Conservation (phyloP, 35 echinoderm and acorn worm genomes). For the Anneissia japonica region DNA sequence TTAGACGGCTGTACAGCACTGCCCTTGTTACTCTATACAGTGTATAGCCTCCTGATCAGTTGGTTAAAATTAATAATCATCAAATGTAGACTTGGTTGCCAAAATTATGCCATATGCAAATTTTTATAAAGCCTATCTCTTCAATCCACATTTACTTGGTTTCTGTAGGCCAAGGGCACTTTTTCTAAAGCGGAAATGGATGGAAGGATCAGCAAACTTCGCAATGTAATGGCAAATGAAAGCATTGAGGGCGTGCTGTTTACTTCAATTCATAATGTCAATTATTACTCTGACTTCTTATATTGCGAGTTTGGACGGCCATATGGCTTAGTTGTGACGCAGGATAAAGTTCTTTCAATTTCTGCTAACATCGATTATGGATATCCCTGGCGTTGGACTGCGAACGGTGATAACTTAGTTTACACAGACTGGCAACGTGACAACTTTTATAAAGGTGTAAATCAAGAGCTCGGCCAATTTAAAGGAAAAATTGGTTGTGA, state of each 20-base stretch:
- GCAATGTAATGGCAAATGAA: slow-evolving; percentile 26
- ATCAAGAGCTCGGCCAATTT: neutral
- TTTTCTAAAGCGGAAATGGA: slow-evolving; percentile 50
- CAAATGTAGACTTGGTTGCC: too few relatives aligned
- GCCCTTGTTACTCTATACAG: too few relatives aligned
- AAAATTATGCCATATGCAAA: too few relatives aligned
- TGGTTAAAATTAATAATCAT: too few relatives aligned
- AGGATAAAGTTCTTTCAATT: slow-evolving; percentile 28
- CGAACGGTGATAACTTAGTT: neutral
- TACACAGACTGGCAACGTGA: neutral
- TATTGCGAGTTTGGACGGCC: slow-evolving; percentile 33
- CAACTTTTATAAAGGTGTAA: neutral
- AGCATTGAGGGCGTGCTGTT: slow-evolving; percentile 44
- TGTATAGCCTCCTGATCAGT: too few relatives aligned
- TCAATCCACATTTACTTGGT: too few relatives aligned
- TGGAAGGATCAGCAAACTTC: slow-evolving; percentile 25
- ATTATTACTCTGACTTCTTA: slow-evolving; percentile 54
- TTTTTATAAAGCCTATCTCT: too few relatives aligned
- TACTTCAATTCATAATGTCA: slow-evolving; percentile 54
- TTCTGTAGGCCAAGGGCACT: slow-evolving; percentile 21
- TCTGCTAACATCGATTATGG: neutral
- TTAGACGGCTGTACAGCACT: too few relatives aligned
- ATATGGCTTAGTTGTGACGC: slow-evolving; percentile 48
- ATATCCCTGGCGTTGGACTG: neutral
- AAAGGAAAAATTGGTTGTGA: neutral